Evolutionary conservation across 2,113 vertebrate genomes (phyloP).

Genomic region (Halcyon malimbica): DNA sequence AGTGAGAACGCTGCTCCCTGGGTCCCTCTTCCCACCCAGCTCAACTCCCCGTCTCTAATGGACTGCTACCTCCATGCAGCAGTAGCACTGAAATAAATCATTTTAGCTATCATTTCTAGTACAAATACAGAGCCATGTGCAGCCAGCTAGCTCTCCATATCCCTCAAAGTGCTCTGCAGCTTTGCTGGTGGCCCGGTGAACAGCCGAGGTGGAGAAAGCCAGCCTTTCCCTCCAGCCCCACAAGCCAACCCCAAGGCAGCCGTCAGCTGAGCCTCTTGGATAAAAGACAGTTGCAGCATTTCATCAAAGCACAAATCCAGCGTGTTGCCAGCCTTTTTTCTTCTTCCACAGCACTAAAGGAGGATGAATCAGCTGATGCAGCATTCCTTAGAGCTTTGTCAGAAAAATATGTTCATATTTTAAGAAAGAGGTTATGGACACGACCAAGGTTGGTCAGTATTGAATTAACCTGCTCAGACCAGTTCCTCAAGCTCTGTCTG

Average conservation of each 20-base stretch:
- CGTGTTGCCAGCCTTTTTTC: not conserved
- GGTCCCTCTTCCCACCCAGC: not conserved
- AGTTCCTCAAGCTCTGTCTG: not conserved
- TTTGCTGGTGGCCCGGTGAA: not conserved
- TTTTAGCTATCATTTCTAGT: not conserved
- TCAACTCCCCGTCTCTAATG: not conserved
- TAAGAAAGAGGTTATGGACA: not conserved
- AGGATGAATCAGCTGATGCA: slow-evolving; percentile 6
- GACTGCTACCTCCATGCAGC: not conserved
- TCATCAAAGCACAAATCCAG: not conserved
- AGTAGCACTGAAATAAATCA: not conserved
- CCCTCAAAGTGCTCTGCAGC: not conserved
- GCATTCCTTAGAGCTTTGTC: not conserved
- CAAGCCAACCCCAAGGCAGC: too few relatives aligned
- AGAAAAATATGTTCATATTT: not conserved
- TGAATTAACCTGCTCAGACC: not conserved
- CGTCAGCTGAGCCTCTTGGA: fast-evolving
- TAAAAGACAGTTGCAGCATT: not conserved
- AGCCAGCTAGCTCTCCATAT: not conserved
- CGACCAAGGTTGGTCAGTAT: not conserved
- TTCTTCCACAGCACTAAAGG: not conserved
- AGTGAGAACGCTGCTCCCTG: not conserved
- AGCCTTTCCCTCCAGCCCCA: not conserved
- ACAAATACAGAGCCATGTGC: not conserved
- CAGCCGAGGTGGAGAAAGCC: not conserved